Evolutionary conservation across 2,113 vertebrate species (phyloP), one percentile per base, ranked within the genome.

Genomic region (Artemisiospiza belli): DNA sequence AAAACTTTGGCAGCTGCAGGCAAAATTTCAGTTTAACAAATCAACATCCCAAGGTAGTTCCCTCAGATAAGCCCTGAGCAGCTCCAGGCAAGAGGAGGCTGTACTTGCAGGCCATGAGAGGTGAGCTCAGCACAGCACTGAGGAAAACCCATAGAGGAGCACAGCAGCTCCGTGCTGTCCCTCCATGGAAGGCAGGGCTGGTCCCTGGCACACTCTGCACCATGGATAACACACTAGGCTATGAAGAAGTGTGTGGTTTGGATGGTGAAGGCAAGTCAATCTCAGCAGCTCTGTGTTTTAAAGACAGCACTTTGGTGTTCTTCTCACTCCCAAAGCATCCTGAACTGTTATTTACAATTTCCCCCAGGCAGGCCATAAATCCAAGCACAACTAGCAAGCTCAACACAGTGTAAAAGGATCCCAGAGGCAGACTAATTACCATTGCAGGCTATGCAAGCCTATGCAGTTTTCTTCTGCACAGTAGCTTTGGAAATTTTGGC

Each of bases 391-490:
- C 75, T 63, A 95, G 87, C 58, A 77, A 89, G 73, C 49, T 85
- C 85, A 68, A 43, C 77, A 8, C 35, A 14, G 68, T 46, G 82
- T 57, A 93, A 95, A 85, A 81, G 57, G 73, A 91, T 92, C 76
- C 55, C 62, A 41, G 78, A 64, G 44, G 72, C 75, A 77, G 57
- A 64, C 57, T 94, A 95, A 96, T 95, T 91, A 90, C 44, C 87
- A 88, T 74, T 80, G 75, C 83, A 95, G 76, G 68, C 87, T 69
- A 33, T 13, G 52, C 24, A 90, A 87, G 43, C 66, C 55, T 77
- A 21, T 66, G 51, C 24, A 64, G 41, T 69, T 87, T 91, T 55
- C 43, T 91, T 66, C 74, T 58, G 11, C 78, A 62, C 25, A 58
- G 83, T 31, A 74, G 64, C 68, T 90, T 78, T 59, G 73, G 72